Evolutionary conservation across 2,797 vertebrate genomes (phyloP), one percentile per base, ranked within the genome.

Genomic region (Gymnoscopelus microlampas): DNA sequence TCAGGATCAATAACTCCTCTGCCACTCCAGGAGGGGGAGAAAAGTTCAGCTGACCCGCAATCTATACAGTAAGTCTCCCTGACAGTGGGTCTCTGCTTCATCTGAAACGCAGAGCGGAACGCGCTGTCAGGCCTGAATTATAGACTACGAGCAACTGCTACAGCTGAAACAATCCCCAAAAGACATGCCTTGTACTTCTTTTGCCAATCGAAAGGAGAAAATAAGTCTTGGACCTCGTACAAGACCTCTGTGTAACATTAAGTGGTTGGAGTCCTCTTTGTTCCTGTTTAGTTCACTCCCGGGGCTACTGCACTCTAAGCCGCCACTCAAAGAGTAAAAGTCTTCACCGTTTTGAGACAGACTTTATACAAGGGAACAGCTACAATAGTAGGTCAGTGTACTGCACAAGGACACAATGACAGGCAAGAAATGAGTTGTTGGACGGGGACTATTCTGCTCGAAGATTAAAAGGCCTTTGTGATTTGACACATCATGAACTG

Each of bases 31-130:
- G 68, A 71, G 83, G 81, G 76, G 80, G 64, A 71, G 75, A 81
- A 85, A 82, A 81, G 88, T 89, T 91, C 85, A 87, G 75, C 78
- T 86, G 87, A 91, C 85, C 92, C 84, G 63, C 68, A 66, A 87
- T 89, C 86, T 82, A 85, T 91, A 44, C 39, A 10, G 39, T 44
- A 89, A 57, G 79, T 87, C 84, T 89, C 74, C 55, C 53, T 81
- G 88, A 88, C 81, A 85, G 71, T 71, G 50, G 56, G 67, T 63
- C 71, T 83, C 74, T 68, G 63, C 78, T 85, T 71, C 60, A 85
- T 83, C 71, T 70, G 84, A 77, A 78, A 73, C 86, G 83, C 73
- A 78, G 66, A 79, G 74, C 26, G 57, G 59, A 90, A 82, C 66
- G n/a, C 59, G 57, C 60, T 14, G 74, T 81, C 85, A 55, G 54